Evolutionary conservation across 2,888 invertebrate genomes (phyloP), one percentile per base, ranked within the genome.

Genomic region (Amphipyra berbera): DNA sequence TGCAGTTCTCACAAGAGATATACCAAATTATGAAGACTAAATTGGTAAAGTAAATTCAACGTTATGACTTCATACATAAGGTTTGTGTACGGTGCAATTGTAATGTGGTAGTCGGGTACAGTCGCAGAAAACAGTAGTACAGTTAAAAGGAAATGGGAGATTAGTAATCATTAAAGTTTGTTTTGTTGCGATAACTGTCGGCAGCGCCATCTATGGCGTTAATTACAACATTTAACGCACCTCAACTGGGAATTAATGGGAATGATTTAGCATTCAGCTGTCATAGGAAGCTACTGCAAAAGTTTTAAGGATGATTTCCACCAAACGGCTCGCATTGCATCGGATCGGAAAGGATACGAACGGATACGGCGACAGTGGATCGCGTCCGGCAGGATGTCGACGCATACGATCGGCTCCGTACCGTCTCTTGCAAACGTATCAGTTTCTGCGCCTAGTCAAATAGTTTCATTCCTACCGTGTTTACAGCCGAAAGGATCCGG

Each of bases 111-210:
- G 12, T 4, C 2, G 5, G 2, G 37, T 50, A 61, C 15, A 49
- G 14, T 61, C 10, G 40, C 41, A 65, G 60, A 72, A 75, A 76
- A 68, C 49, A 64, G 45, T 9, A 15, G 49, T 65, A 69, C 70
- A 68, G 74, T 76, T 72, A 68, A 60, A 40, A 69, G 79, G 76
- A 79, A 76, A 74, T 65, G 46, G 53, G 9, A 71, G 72, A 76
- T 79, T 79, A 79, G 63, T 55, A 71, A 55, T 67, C 40, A 76
- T 80, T 69, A 71, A 68, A 41, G 65, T 64, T 76, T 62, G 64
- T 73, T 69, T 60, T 65, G 79, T 60, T 56, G 52, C 41, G 58
- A 44, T 65, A 70, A 79, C 62, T 61, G 70, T 58, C 9, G 35
- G 14, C 49, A 68, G 53, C 58, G 64, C 70, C 77, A 61, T 70